Evolutionary conservation across 2,888 invertebrate genomes (phyloP), one percentile per base, ranked within the genome.

Genomic region (Halocaridina rubra): DNA sequence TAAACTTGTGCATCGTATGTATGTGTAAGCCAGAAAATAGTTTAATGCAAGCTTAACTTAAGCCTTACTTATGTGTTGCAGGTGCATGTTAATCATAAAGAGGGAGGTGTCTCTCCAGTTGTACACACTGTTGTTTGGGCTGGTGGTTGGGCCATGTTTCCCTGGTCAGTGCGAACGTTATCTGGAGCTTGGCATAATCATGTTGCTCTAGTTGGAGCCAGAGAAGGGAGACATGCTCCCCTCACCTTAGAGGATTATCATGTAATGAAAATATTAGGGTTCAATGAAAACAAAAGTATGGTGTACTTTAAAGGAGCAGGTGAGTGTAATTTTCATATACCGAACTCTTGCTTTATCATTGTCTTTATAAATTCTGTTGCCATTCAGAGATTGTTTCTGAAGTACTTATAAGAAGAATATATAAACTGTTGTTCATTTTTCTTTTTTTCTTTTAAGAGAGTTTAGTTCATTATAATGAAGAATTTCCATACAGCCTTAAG

Each of bases 151-250:
- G 88, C 86, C 3, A 82, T 82, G 22, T 88, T 88, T 75, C 88
- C 88, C 24, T 88, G 88, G 88, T 76, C 84, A 3, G 84, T 80
- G 13, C 57, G 79, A n/a, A 86, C 86, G 19, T 57, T 79, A 10
- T 30, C 75, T 8, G 88, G 88, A 2, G 72, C 86, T 24, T 88
- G 88, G 88, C 86, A 88, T 64, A 80, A 86, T 61, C 88, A 88
- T 53, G 88, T 88, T 46, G 85, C 88, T 3, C 72, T 88, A 8
- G 86, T 88, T 10, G 88, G 86, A 2, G 81, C 64, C 22, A 74
- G 46, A n/a, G 84, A 82, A 24, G 82, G 84, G 7, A 69, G 78
- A n/a, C 80, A 80, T 67, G 80, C 88, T 4, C 85, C 88, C 8
- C 78, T 86, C 22, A 81, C 80, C 46, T 72, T 85, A 7, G 75